Percentiles rank a stretch among this genome's conserved stretches.
phyloP scores from a whole-genome alignment of 2,797 vertebrate genomes.

The Sebastolobus alascanus region DNA sequence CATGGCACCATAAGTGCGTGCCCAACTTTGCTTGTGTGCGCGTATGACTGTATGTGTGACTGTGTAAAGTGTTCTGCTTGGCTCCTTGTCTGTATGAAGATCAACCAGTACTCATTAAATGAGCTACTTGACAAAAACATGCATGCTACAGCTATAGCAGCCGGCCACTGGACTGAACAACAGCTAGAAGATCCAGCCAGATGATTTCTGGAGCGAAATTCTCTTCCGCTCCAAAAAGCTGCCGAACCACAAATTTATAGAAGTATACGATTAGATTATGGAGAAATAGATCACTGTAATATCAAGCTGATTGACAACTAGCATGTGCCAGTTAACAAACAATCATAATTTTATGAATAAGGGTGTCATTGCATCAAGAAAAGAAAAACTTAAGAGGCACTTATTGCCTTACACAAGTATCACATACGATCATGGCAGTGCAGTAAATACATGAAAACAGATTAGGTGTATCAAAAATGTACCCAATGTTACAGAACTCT shows the following conservation, averaged over 20 bases:
- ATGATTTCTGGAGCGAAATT: slow-evolving; percentile 32
- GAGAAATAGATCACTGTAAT: slow-evolving; percentile 18
- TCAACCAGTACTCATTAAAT: slow-evolving; percentile 68
- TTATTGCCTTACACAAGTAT: slow-evolving; percentile 39
- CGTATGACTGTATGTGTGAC: slow-evolving; percentile 62
- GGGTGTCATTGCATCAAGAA: slow-evolving; percentile 26
- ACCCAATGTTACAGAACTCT: slow-evolving; percentile 38
- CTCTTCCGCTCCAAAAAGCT: slow-evolving; percentile 34
- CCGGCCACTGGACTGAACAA: slow-evolving; percentile 39
- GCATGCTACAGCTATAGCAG: slow-evolving; percentile 74
- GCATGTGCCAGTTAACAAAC: not conserved
- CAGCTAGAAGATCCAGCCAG: slow-evolving; percentile 44
- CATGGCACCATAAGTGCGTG: slow-evolving; percentile 74
- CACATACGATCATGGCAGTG: slow-evolving; percentile 26
- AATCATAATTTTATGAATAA: slow-evolving; percentile 13
- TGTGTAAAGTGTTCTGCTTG: slow-evolving; percentile 70
- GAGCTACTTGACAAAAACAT: slow-evolving; percentile 74
- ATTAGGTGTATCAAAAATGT: slow-evolving; percentile 38
- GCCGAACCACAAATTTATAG: slow-evolving; percentile 33
- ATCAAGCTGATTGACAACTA: slow-evolving; percentile 4
- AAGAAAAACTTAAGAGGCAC: slow-evolving; percentile 29
- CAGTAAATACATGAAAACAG: slow-evolving; percentile 18
- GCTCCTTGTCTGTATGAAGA: slow-evolving; percentile 67
- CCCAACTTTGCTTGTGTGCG: slow-evolving; percentile 68
- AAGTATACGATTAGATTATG: slow-evolving; percentile 24